Conservation (phyloP, 2,113 vertebrate genomes). For the Passer domesticus region DNA sequence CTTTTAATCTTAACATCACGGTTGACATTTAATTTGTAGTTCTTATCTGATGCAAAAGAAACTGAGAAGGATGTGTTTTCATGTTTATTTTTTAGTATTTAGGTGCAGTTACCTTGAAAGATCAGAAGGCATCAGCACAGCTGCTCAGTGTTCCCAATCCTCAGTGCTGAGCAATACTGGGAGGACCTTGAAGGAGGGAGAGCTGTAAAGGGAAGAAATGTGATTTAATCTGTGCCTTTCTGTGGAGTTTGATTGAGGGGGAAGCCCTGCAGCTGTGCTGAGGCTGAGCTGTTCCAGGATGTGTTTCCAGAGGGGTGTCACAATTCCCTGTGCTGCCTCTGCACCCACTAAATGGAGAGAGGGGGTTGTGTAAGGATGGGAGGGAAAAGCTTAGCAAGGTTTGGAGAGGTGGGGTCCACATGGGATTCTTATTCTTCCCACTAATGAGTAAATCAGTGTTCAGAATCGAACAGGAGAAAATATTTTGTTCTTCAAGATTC, state of each 20-base stretch:
- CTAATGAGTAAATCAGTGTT: too few species aligned
- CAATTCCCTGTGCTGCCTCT: neutral
- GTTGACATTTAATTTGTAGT: neutral
- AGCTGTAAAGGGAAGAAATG: neutral
- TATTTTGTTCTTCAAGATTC: neutral
- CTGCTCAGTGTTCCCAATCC: neutral
- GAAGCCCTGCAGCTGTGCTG: neutral
- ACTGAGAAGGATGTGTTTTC: neutral
- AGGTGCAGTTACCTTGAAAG: neutral
- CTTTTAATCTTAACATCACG: neutral
- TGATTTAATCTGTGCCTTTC: neutral
- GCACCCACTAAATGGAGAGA: fast-evolving
- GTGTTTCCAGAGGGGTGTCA: neutral
- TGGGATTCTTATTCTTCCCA: neutral
- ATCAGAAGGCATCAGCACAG: neutral
- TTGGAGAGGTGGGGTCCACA: fast-evolving
- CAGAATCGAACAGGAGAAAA: neutral
- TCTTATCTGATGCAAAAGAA: neutral
- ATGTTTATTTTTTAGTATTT: neutral
- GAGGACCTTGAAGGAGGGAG: neutral
- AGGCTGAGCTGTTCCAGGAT: neutral
- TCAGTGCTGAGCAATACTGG: neutral
- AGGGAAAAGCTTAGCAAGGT: neutral
- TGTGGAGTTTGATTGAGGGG: neutral
- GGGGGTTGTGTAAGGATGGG: neutral